Base-by-base conservation (phyloP, 2,888 invertebrate species). In the Zonitis immaculata region DNA sequence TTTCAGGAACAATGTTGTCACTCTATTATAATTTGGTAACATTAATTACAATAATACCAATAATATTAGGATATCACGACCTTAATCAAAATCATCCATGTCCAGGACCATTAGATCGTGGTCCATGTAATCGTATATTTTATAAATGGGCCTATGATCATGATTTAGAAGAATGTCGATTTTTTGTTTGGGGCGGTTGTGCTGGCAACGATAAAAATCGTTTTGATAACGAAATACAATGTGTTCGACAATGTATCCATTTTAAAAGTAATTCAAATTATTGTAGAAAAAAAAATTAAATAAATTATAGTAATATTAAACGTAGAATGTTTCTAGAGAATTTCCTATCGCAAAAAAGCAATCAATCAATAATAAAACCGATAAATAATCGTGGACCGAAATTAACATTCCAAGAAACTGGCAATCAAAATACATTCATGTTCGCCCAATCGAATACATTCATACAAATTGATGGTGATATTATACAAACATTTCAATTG, bases 371-470 rank as follows among this genome's bases (percentile, higher is more conserved):
- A 0, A 84, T 88, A 0, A 82, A 89, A 63, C 88, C 90, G 1
- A 83, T 84, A 49, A 85, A 87, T 64, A 82, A 86, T 62, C 79
- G 91, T 58, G 90, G 90, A 49, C 81, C 89, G 61, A 88, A 89
- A 71, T 78, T 92, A 44, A 91, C 91, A 1, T 91, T 93, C 70
- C 88, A 88, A 66, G 91, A 91, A 75, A 89, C 90, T 4, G 91
- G 91, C 1, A 83, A 88, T 67, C 85, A 89, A 63, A 86, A 86
- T 68, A 91, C 89, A n/a, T 94, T 93, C 73, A 91, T 93, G 85
- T 93, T 93, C 74, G 91, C 92, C 16, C 88, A 91, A 70, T 90
- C 89, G 62, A 91, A 93, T 69, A 92, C 93, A 3, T 93, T 88
- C 73, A 92, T 94, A 69, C 92, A 93, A 73, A 82, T 94, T 46